Conservation (phyloP, 2,113 vertebrate species). For the Eira barbara region DNA sequence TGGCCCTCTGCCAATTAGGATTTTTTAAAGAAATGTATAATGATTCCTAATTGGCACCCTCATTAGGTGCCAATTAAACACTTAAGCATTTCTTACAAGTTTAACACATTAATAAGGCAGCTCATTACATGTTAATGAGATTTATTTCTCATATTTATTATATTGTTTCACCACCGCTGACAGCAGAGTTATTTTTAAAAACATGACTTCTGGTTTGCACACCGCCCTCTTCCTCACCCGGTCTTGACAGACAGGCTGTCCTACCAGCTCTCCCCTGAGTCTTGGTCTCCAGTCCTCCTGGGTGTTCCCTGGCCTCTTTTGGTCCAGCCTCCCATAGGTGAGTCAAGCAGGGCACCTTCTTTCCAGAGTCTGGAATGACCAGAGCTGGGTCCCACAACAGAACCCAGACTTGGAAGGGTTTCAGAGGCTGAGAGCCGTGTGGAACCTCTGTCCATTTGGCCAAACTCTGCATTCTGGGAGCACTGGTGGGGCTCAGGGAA, state of each 20-base stretch:
- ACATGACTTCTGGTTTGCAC: not conserved
- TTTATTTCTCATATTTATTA: conserved; percentile 76
- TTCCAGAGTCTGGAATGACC: not conserved
- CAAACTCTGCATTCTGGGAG: not conserved
- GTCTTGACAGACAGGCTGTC: not conserved
- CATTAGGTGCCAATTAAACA: conserved; percentile 79
- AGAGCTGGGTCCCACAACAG: not conserved
- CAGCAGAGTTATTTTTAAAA: conserved; percentile 46
- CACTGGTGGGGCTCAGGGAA: not conserved
- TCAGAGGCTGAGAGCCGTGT: not conserved
- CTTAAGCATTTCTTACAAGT: conserved; percentile 78
- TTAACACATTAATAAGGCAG: conserved; percentile 78
- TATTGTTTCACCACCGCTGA: conserved; percentile 65
- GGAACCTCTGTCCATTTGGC: not conserved
- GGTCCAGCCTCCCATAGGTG: not conserved
- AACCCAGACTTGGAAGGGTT: not conserved
- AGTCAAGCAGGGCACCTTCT: not conserved
- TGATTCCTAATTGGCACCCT: conserved; percentile 74
- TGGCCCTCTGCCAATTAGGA: conserved; percentile 64
- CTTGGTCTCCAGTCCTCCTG: not conserved
- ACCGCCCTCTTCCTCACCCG: not conserved
- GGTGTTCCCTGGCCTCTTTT: not conserved
- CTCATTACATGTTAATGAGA: conserved; percentile 69
- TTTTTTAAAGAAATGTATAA: conserved; percentile 76
- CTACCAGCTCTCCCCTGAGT: not conserved